Evolutionary conservation across 2,888 invertebrate species (phyloP).

Genomic region (Malacosoma neustria): DNA sequence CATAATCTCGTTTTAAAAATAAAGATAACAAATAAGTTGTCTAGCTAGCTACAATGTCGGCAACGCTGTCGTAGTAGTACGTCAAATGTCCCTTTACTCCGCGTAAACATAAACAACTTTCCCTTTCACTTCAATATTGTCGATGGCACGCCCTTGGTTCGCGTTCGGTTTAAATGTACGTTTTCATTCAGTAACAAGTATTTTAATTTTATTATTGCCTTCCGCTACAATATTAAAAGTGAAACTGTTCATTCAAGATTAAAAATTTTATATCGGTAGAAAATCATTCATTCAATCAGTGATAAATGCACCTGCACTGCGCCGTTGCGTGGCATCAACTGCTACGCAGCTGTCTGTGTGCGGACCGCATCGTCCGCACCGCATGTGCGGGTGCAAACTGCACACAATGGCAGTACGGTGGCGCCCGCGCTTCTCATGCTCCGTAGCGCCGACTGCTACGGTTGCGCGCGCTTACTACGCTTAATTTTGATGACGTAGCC

Average conservation of each 20-base stretch:
- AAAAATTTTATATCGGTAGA: neutral
- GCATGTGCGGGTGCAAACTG: constrained; percentile 1
- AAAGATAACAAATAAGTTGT: too few species aligned
- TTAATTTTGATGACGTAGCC: constrained; percentile 37
- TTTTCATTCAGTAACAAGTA: neutral
- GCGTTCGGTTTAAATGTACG: neutral
- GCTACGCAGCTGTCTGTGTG: neutral
- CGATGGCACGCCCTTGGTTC: neutral
- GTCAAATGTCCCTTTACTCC: neutral
- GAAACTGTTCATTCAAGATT: neutral
- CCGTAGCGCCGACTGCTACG: constrained; percentile 9
- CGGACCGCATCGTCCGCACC: neutral
- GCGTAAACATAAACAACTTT: neutral
- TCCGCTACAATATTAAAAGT: neutral
- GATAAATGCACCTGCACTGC: neutral
- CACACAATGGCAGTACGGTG: neutral
- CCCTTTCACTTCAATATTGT: neutral
- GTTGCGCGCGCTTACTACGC: constrained; percentile 9
- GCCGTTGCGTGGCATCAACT: too few species aligned
- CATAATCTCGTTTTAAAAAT: too few species aligned
- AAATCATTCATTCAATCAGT: neutral
- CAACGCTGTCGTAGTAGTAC: neutral
- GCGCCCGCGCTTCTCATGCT: constrained; percentile 2
- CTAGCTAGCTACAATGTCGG: too few species aligned
- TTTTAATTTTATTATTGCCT: neutral